phyloP scores from a whole-genome alignment of 2,113 vertebrate genomes.

The Rafetus swinhoei region DNA sequence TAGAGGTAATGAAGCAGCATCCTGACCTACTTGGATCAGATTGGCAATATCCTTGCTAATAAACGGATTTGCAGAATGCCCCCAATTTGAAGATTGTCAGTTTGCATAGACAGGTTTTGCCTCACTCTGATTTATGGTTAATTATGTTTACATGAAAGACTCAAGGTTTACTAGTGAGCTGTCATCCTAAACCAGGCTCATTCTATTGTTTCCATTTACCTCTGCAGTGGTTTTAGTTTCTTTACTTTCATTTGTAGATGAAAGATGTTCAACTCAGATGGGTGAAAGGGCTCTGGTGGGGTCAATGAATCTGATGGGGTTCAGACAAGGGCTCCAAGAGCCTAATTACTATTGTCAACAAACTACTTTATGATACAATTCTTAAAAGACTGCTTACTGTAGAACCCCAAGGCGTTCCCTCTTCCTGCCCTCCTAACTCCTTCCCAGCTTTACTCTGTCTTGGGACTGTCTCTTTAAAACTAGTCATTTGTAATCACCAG shows the following conservation, averaged over 20 bases:
- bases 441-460: background rate
- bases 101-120: constrained; percentile 46
- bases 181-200: background rate
- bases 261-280: background rate
- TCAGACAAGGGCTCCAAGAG: background rate
- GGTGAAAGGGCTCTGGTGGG: rapidly evolving
- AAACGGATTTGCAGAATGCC: constrained; percentile 64
- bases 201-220: background rate
- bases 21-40: constrained; percentile 43
- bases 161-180: constrained; percentile 40
- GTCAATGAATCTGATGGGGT: background rate
- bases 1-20: constrained; percentile 69
- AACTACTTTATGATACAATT: background rate
- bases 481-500: background rate
- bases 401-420: background rate
- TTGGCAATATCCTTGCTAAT: constrained; percentile 53
- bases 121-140: constrained; percentile 49
- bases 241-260: background rate
- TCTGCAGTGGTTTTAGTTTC: background rate
- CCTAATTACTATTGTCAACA: background rate
- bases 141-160: constrained; percentile 32
- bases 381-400: background rate
- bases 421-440: background rate
- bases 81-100: constrained; percentile 37
- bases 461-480: background rate